Conservation (phyloP, 2,113 vertebrate genomes). For the Thymallus thymallus region DNA sequence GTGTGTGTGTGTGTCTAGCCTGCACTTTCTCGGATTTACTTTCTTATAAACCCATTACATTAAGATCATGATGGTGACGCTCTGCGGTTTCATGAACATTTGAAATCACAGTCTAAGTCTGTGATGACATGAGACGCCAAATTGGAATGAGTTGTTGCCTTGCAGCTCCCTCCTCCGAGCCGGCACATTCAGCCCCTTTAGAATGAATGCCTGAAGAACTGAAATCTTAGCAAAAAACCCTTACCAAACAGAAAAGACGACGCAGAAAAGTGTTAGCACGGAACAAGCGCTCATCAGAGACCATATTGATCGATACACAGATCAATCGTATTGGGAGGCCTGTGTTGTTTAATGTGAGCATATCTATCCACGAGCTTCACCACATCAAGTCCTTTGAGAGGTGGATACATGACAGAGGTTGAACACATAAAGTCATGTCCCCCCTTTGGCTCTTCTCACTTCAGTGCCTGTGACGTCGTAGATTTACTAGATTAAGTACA, state of each 20-base stretch:
- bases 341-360: not conserved
- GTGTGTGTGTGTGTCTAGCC: not conserved
- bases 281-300: slow-evolving; percentile 62
- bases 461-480: not conserved
- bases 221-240: slow-evolving; percentile 57
- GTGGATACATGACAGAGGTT: not conserved
- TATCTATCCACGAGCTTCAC: not conserved
- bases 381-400: not conserved
- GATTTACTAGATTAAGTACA: not conserved
- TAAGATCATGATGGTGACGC: not conserved
- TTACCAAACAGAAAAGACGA: slow-evolving; percentile 58
- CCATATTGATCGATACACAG: slow-evolving; percentile 36
- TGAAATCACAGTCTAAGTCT: not conserved
- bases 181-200: slow-evolving; percentile 60
- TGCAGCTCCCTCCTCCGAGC: slow-evolving; percentile 60
- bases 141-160: not conserved
- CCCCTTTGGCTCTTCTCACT: not conserved
- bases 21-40: not conserved
- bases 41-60: not conserved
- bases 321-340: slow-evolving; percentile 46
- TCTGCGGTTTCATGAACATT: not conserved
- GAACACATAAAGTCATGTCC: not conserved
- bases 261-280: slow-evolving; percentile 57
- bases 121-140: not conserved
- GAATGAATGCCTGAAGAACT: slow-evolving; percentile 67